Evolutionary conservation across 2,113 vertebrate species (phyloP).

Genomic region (zebrafish (Danio rerio)): GRCz12tu NC_133191.1:57186501-57187000

Average conservation of each 20-base stretch:
- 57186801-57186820: neutral
- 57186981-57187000: conserved; percentile 62
- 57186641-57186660: neutral
- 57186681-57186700: neutral
- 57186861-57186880: neutral
- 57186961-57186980: conserved; percentile 2
- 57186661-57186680: neutral
- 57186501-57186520: too few relatives aligned
- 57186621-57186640: neutral
- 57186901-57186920: neutral
- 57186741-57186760: neutral
- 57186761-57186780: neutral
- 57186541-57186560: neutral
- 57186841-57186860: neutral
- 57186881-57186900: neutral
- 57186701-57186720: neutral
- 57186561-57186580: neutral
- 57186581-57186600: neutral
- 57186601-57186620: neutral
- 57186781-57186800: neutral
- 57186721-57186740: neutral
- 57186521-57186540: neutral
- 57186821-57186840: neutral
- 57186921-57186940: neutral
- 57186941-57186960: neutral